A percentile compares a stretch with the other conserved stretches of the same genome.
These are phyloP conservation scores for Psittacula echo DNA, from an alignment of 2,797 vertebrate species.

Conservation along the genomic window DNA sequence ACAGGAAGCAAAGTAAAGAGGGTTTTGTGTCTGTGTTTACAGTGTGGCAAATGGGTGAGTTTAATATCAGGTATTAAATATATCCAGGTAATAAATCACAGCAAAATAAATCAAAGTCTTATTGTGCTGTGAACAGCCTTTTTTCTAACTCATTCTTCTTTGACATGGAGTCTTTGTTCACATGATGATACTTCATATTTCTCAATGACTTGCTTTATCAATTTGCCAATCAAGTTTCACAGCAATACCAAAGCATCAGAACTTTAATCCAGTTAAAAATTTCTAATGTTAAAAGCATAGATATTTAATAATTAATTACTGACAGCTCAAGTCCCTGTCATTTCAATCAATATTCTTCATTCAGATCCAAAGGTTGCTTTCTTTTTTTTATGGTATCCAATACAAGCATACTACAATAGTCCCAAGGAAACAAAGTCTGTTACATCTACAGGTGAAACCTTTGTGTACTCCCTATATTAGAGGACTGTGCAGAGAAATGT, in stretches of 20 bases:
- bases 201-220: constrained; percentile 8
- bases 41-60: background rate
- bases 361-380: background rate
- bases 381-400: background rate
- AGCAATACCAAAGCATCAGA: background rate
- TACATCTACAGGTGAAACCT: background rate
- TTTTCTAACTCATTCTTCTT: background rate
- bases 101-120: background rate
- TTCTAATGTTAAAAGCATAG: background rate
- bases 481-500: background rate
- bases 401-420: background rate
- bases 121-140: background rate
- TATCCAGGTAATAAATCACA: constrained; percentile 22
- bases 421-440: background rate
- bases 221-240: background rate
- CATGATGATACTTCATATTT: background rate
- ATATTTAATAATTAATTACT: background rate
- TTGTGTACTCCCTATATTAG: background rate
- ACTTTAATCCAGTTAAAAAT: background rate
- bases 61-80: background rate
- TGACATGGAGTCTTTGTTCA: background rate
- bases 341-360: background rate
- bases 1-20: constrained; percentile 16
- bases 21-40: background rate
- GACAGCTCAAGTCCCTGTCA: background rate